Percentiles rank a stretch among this genome's conserved stretches.
These are phyloP conservation scores for Hylia prasina DNA, from an alignment of 2,113 vertebrate genomes.

Conservation along the genomic window DNA sequence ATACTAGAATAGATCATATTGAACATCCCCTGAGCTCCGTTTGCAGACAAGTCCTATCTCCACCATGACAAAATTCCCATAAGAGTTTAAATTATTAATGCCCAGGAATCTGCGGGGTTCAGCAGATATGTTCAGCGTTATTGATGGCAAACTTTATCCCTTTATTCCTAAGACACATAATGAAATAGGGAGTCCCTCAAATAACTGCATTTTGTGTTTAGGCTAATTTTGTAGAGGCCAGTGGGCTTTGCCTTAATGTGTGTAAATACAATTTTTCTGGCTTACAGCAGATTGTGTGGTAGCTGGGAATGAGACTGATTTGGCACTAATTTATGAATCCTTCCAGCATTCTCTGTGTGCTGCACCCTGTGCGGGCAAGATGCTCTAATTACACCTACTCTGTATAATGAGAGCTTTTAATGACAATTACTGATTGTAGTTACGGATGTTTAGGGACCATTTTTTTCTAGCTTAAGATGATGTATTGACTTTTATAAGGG, in stretches of 20 bases:
- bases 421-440: slow-evolving; percentile 74
- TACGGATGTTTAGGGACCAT: slow-evolving; percentile 64
- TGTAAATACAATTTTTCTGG: slow-evolving; percentile 68
- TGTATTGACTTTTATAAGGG: slow-evolving; percentile 58
- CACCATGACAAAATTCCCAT: slow-evolving; percentile 82
- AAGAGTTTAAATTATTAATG: slow-evolving; percentile 93
- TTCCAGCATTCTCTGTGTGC: slow-evolving; percentile 45
- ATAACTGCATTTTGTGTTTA: slow-evolving; percentile 74
- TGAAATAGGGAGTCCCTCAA: slow-evolving; percentile 81
- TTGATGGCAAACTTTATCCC: slow-evolving; percentile 83
- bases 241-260: slow-evolving; percentile 68
- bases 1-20: slow-evolving; percentile 76
- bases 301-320: slow-evolving; percentile 67
- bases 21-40: slow-evolving; percentile 77
- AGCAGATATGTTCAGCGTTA: slow-evolving; percentile 82
- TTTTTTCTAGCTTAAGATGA: slow-evolving; percentile 56
- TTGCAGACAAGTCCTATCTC: slow-evolving; percentile 82
- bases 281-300: slow-evolving; percentile 35
- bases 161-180: slow-evolving; percentile 82
- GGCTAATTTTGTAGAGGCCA: slow-evolving; percentile 78
- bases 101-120: slow-evolving; percentile 82
- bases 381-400: slow-evolving; percentile 71
- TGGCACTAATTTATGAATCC: slow-evolving; percentile 74
- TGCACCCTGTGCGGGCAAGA: slow-evolving; percentile 59
- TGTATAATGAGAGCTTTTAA: slow-evolving; percentile 72